Evolutionary conservation across 2,113 vertebrate genomes (phyloP).

Genomic region (Monarcha castaneiventris): DNA sequence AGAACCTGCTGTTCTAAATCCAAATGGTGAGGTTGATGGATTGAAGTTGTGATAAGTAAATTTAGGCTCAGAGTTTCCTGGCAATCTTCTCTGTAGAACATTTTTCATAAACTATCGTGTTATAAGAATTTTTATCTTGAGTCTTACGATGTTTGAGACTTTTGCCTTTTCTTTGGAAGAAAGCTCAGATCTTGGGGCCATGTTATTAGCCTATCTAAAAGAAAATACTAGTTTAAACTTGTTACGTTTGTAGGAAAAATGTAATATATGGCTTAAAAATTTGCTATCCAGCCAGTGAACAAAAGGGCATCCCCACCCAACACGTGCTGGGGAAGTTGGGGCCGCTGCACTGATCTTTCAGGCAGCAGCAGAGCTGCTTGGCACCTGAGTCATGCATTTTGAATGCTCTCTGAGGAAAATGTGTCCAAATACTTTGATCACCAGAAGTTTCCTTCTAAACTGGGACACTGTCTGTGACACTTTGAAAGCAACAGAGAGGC

Average conservation of each 20-base stretch:
- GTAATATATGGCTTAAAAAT: not conserved
- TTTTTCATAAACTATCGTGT: not conserved
- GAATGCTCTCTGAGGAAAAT: not conserved
- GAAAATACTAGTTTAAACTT: not conserved
- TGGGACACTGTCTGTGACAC: not conserved
- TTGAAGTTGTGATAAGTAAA: slow-evolving; percentile 11
- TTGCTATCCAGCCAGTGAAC: not conserved
- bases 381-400: not conserved
- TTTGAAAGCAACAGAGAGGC: not conserved
- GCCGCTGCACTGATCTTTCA: not conserved
- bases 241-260: not conserved
- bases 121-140: not conserved
- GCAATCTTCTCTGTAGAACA: not conserved
- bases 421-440: not conserved
- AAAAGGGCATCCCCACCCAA: not conserved
- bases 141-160: not conserved
- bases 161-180: not conserved
- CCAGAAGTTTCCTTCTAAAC: not conserved
- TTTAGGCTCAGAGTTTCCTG: not conserved
- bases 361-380: not conserved
- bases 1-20: slow-evolving; percentile 3
- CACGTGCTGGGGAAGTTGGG: not conserved
- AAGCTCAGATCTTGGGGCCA: not conserved
- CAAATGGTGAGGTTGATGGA: not conserved
- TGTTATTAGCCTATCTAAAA: not conserved